phyloP scores from a whole-genome alignment of 2,113 vertebrate species.

The Hypocryptadius cinnamomeus region DNA sequence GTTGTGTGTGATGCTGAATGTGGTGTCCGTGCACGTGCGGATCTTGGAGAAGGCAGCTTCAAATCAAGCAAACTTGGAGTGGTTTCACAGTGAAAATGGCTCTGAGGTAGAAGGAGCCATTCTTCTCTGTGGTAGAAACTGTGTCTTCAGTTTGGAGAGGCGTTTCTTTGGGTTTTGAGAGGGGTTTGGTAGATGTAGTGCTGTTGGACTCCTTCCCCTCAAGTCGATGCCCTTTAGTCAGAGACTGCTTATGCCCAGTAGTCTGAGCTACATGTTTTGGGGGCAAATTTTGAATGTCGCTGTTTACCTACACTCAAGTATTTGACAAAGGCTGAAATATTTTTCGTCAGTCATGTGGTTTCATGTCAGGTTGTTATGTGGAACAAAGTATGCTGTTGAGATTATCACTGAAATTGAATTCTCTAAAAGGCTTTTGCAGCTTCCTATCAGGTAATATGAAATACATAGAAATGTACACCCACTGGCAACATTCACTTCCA shows the following conservation, averaged over 20 bases:
- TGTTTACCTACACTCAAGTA: background rate
- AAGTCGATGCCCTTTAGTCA: background rate
- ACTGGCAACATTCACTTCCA: background rate
- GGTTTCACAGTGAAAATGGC: background rate
- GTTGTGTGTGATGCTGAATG: accelerated
- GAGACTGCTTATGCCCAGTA: background rate
- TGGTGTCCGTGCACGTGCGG: accelerated
- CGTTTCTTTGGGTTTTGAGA: background rate
- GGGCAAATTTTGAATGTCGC: background rate
- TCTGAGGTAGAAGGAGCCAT: background rate
- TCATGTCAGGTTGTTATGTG: background rate
- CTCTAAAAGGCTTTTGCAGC: background rate
- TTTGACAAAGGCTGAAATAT: background rate
- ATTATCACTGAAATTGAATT: background rate
- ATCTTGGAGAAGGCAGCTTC: background rate
- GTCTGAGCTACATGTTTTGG: background rate
- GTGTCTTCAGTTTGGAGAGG: no score
- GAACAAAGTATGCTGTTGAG: background rate
- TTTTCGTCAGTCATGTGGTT: background rate
- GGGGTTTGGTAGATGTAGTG: background rate
- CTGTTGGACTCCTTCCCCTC: background rate
- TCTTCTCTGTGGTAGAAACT: background rate
- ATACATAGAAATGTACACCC: background rate
- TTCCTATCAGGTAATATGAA: background rate
- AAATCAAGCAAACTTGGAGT: background rate